Evolutionary conservation across 2,113 vertebrate genomes (phyloP).

Genomic region (Stegastes partitus): DNA sequence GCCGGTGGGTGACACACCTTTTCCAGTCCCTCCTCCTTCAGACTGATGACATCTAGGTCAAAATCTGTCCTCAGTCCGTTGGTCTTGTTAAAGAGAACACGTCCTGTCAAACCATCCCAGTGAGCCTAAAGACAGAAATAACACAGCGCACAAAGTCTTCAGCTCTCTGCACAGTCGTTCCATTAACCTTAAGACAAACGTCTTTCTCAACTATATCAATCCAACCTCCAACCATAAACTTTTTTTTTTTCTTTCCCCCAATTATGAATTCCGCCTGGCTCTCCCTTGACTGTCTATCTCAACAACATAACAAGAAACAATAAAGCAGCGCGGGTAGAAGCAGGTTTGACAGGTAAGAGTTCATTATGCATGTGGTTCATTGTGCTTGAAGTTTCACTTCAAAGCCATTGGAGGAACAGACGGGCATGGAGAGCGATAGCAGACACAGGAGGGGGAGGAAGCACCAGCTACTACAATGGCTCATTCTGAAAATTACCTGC

Average conservation of each 20-base stretch:
- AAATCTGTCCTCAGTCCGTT: slow-evolving; percentile 98
- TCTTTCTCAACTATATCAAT: slow-evolving; percentile 57
- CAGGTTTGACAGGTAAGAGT: slow-evolving; percentile 76
- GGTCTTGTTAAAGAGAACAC: slow-evolving; percentile 97
- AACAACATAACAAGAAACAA: slow-evolving; percentile 73
- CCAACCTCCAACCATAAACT: slow-evolving; percentile 42
- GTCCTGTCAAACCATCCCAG: slow-evolving; percentile 97
- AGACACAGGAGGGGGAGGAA: slow-evolving; percentile 45
- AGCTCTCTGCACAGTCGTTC: slow-evolving; percentile 20
- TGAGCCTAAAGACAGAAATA: slow-evolving; percentile 87
- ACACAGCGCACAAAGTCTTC: slow-evolving; percentile 8
- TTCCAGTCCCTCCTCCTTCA: slow-evolving; percentile 97
- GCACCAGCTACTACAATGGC: slow-evolving; percentile 58
- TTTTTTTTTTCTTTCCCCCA: slow-evolving; percentile 49
- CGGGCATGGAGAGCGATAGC: slow-evolving; percentile 62
- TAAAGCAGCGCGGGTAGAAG: slow-evolving; percentile 58
- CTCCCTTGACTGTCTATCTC: slow-evolving; percentile 57
- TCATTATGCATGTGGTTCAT: slow-evolving; percentile 80
- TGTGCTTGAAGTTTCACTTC: slow-evolving; percentile 82
- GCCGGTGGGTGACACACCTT: slow-evolving; percentile 85
- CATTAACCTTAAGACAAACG: slow-evolving; percentile 58
- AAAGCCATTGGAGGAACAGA: slow-evolving; percentile 78
- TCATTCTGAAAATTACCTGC: slow-evolving; percentile 78
- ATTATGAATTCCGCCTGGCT: slow-evolving; percentile 69
- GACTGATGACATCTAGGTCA: slow-evolving; percentile 97